Percentiles rank a stretch among this genome's conserved stretches.
These are phyloP conservation scores for Amitus sp. DNA, from an alignment of 2,888 invertebrate species.

Conservation along the genomic window DNA sequence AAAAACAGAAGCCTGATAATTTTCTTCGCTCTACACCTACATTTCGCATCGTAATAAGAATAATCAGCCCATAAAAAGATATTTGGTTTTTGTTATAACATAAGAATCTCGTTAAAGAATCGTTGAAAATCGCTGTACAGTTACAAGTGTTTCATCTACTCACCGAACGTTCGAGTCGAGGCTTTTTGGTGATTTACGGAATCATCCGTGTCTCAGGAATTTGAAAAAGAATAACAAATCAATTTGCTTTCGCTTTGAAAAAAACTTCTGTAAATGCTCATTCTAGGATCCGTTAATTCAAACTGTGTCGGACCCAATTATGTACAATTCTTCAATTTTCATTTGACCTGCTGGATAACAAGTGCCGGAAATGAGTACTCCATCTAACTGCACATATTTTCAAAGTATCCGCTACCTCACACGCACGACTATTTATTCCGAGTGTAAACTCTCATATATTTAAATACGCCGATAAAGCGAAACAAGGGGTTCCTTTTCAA, in stretches of 20 bases:
- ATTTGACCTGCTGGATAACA: no score
- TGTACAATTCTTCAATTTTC: no score
- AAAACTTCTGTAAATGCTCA: no score
- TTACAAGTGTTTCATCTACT: neutral
- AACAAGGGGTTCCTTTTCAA: no score
- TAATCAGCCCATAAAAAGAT: neutral
- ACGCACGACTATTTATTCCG: neutral
- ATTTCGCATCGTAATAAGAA: neutral
- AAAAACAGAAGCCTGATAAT: neutral
- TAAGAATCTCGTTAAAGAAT: neutral
- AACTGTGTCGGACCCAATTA: no score
- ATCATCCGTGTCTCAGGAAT: neutral
- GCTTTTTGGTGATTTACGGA: neutral
- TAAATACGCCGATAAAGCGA: no score
- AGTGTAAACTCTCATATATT: neutral
- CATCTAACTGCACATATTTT: no score
- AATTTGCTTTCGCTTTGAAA: no score
- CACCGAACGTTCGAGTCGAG: neutral
- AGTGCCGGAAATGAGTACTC: no score
- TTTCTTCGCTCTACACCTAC: neutral
- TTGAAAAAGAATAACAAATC: neutral
- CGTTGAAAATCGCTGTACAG: neutral
- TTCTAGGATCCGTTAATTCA: no score
- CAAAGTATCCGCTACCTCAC: conserved; percentile 2
- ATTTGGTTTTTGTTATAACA: neutral